These are phyloP conservation scores for Lucilia cuprina DNA, from an alignment of 1,140 invertebrate genomes.

Conservation along the genomic window DNA sequence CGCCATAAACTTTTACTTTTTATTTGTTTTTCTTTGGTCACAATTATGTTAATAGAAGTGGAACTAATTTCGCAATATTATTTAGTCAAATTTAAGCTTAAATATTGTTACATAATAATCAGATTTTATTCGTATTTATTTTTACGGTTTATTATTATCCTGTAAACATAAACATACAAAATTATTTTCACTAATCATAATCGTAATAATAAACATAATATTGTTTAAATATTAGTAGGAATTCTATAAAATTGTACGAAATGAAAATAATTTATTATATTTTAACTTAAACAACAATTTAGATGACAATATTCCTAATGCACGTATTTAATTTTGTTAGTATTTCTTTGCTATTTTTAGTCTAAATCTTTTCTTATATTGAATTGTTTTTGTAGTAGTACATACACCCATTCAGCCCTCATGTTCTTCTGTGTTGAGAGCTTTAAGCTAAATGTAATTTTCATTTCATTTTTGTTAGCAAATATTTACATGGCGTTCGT, in stretches of 20 bases:
- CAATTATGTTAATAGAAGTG: background rate
- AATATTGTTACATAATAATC: background rate
- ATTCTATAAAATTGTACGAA: background rate
- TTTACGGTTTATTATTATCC: background rate
- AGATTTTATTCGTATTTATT: background rate
- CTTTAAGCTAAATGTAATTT: conserved; percentile 10
- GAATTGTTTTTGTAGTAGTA: background rate
- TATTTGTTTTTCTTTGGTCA: background rate
- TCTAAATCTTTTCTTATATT: background rate
- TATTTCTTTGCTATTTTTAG: background rate
- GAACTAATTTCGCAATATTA: background rate
- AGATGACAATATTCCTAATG: background rate
- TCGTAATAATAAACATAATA: background rate
- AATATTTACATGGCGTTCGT: conserved; percentile 11
- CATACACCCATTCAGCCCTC: background rate
- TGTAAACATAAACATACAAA: background rate
- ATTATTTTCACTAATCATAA: background rate
- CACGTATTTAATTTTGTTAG: background rate
- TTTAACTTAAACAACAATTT: background rate
- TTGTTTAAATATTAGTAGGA: background rate
- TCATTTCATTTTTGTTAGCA: conserved; percentile 10
- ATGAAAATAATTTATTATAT: background rate
- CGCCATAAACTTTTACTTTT: background rate
- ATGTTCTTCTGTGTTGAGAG: background rate
- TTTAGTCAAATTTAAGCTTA: background rate